Evolutionary conservation across 2,888 invertebrate species (phyloP).

Genomic region (Trichopria drosophilae): DNA sequence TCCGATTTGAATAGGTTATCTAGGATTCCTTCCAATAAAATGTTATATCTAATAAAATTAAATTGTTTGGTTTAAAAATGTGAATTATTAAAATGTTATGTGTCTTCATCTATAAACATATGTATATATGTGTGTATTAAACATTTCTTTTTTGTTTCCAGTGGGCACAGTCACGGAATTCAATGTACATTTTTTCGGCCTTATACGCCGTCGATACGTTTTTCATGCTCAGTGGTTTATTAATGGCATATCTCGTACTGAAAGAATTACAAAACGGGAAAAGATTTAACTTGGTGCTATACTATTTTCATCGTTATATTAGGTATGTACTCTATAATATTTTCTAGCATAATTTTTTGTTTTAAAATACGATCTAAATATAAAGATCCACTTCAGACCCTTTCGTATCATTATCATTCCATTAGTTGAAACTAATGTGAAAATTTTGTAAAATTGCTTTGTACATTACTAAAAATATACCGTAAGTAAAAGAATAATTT

Average conservation of each 20-base stretch:
- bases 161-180: constrained; percentile 54
- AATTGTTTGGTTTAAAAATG: too few relatives aligned
- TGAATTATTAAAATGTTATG: too few relatives aligned
- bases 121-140: constrained; percentile 1
- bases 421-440: too few relatives aligned
- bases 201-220: constrained; percentile 60
- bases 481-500: not conserved
- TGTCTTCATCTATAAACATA: constrained; percentile 1
- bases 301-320: constrained; percentile 58
- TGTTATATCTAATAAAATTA: too few relatives aligned
- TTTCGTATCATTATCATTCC: too few relatives aligned
- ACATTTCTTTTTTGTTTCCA: constrained; percentile 40
- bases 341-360: too few relatives aligned
- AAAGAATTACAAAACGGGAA: constrained; percentile 49
- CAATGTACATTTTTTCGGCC: constrained; percentile 56
- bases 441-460: too few relatives aligned
- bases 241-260: constrained; percentile 56
- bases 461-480: not conserved
- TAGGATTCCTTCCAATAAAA: too few relatives aligned
- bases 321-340: too few relatives aligned
- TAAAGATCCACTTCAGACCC: too few relatives aligned
- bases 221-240: constrained; percentile 58
- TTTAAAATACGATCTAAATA: too few relatives aligned
- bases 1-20: too few relatives aligned
- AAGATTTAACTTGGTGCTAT: constrained; percentile 52